These are phyloP conservation scores for Lasiommata megera DNA, from an alignment of 2,888 invertebrate genomes.

Conservation along the genomic window DNA sequence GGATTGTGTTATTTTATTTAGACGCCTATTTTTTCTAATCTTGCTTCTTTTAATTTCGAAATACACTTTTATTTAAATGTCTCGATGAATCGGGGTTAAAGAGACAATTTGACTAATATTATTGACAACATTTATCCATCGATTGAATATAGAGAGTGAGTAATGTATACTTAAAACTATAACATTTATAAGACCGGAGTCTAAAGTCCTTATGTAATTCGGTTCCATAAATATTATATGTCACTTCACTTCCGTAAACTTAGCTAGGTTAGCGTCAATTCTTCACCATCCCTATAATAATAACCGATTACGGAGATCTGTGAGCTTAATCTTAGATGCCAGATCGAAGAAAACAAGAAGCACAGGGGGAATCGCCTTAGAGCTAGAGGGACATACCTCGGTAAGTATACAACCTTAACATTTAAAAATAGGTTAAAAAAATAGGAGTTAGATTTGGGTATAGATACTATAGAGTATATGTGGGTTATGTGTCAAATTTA, in stretches of 20 bases:
- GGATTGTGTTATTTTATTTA: not conserved
- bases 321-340: constrained; percentile 47
- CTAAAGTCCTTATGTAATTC: constrained; percentile 58
- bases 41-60: no score
- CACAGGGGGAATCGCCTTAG: constrained; percentile 67
- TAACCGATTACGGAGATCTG: constrained; percentile 42
- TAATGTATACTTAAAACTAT: constrained; percentile 27
- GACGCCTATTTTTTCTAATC: no score
- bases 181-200: constrained; percentile 26
- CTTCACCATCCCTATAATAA: not conserved
- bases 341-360: constrained; percentile 76
- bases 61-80: not conserved
- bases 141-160: constrained; percentile 6
- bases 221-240: constrained; percentile 43
- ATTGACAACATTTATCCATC: constrained; percentile 22
- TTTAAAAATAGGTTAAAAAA: constrained; percentile 80
- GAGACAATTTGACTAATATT: constrained; percentile 16
- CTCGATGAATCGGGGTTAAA: constrained; percentile 22
- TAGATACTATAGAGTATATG: constrained; percentile 51
- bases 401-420: constrained; percentile 74
- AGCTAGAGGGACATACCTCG: constrained; percentile 56
- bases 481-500: constrained; percentile 29
- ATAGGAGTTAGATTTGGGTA: constrained; percentile 80
- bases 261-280: not conserved
- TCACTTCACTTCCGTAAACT: constrained; percentile 47